phyloP scores from a whole-genome alignment of 2,888 invertebrate species.

The Synergus gifuensis region DNA sequence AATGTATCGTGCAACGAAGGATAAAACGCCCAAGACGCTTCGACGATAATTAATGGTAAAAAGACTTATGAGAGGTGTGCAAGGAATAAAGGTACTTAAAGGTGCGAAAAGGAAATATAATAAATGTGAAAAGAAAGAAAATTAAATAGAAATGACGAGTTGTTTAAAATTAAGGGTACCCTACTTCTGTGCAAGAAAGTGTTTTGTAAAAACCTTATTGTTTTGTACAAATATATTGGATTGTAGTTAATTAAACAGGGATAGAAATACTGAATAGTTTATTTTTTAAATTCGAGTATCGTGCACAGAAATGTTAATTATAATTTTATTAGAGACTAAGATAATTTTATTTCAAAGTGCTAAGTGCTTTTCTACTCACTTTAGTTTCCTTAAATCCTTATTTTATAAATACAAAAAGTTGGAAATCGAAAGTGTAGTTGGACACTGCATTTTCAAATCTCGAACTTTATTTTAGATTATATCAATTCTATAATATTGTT shows the following conservation, averaged over 20 bases:
- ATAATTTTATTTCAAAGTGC: background rate
- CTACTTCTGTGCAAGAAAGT: conserved; percentile 19
- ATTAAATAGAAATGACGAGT: background rate
- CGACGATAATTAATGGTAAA: conserved; percentile 51
- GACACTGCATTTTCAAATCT: background rate
- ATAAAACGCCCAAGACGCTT: conserved; percentile 55
- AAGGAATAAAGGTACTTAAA: conserved; percentile 25
- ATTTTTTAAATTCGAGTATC: background rate
- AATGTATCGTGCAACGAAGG: conserved; percentile 53
- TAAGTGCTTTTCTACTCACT: background rate
- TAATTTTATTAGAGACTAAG: background rate
- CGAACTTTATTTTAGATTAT: background rate
- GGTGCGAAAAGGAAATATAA: conserved; percentile 11
- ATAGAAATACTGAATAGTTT: conserved; percentile 4
- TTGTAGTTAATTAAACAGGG: conserved; percentile 8
- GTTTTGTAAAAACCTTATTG: background rate
- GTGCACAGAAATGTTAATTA: background rate
- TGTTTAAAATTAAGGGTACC: conserved; percentile 17
- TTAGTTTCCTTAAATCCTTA: background rate
- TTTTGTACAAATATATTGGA: conserved; percentile 3
- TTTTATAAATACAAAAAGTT: background rate
- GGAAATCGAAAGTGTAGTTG: background rate
- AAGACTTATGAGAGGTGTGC: conserved; percentile 35
- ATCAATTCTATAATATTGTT: background rate
- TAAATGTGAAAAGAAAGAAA: conserved; percentile 40